These are phyloP conservation scores for Sebastes aleutianus DNA, from an alignment of 2,797 vertebrate species.

Conservation along the genomic window DNA sequence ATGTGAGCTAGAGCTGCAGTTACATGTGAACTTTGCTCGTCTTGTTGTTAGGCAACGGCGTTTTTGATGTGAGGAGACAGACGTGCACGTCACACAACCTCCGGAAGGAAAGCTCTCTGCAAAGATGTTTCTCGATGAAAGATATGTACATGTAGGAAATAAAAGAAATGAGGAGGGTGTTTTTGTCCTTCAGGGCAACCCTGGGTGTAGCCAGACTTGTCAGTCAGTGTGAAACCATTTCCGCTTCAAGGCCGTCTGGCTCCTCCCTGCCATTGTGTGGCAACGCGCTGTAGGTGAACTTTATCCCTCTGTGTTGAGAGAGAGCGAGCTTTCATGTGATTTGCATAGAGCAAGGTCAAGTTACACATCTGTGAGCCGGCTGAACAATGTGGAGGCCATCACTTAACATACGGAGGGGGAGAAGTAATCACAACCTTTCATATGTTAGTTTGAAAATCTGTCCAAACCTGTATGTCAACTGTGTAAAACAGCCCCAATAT, in stretches of 20 bases:
- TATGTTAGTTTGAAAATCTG: slow-evolving; percentile 38
- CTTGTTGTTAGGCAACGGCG: slow-evolving; percentile 60
- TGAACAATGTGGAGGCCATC: slow-evolving; percentile 58
- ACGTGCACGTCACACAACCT: slow-evolving; percentile 14
- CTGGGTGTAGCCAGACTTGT: slow-evolving; percentile 68
- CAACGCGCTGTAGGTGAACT: slow-evolving; percentile 68
- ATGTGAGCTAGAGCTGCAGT: slow-evolving; percentile 51
- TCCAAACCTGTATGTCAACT: slow-evolving; percentile 55
- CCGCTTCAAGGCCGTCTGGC: slow-evolving; percentile 75
- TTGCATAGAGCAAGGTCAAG: slow-evolving; percentile 70
- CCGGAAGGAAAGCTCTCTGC: slow-evolving; percentile 39
- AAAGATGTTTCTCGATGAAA: slow-evolving; percentile 40
- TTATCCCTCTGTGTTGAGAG: slow-evolving; percentile 65
- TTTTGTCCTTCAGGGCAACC: slow-evolving; percentile 63
- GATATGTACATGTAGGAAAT: slow-evolving; percentile 37
- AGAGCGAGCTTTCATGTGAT: slow-evolving; percentile 59
- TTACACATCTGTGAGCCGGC: slow-evolving; percentile 67
- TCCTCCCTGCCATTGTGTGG: slow-evolving; percentile 74
- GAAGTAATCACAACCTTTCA: slow-evolving; percentile 44
- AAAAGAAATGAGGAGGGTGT: slow-evolving; percentile 8
- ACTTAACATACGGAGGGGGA: slow-evolving; percentile 4
- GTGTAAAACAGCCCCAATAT: slow-evolving; percentile 2
- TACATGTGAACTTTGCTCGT: slow-evolving; percentile 63
- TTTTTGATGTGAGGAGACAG: slow-evolving; percentile 46
- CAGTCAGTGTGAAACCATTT: slow-evolving; percentile 73